Evolutionary conservation across 2,797 vertebrate genomes (phyloP).

Genomic region (Kryptolebias ocellatus): DNA sequence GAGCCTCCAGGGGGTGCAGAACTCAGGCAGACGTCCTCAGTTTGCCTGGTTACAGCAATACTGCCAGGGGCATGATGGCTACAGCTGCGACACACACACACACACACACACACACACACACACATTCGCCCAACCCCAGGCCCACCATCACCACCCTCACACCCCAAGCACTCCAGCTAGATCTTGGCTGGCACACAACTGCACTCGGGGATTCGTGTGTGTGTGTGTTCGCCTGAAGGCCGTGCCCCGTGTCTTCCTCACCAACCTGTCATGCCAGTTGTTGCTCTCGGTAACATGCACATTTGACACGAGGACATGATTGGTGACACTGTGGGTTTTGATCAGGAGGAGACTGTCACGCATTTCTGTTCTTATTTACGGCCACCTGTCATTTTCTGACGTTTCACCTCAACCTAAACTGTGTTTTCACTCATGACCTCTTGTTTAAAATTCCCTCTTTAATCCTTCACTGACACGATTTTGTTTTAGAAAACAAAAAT

Average conservation of each 20-base stretch:
- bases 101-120: slow-evolving; percentile 49
- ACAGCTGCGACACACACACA: slow-evolving; percentile 71
- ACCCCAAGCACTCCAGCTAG: slow-evolving; percentile 54
- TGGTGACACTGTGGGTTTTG: slow-evolving; percentile 52
- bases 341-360: slow-evolving; percentile 27
- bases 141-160: slow-evolving; percentile 67
- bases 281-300: slow-evolving; percentile 72
- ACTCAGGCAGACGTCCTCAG: slow-evolving; percentile 76
- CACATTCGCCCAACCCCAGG: slow-evolving; percentile 58
- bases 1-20: slow-evolving; percentile 55
- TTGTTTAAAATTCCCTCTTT: too few species aligned
- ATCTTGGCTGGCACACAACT: slow-evolving; percentile 66
- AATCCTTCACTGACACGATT: too few species aligned
- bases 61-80: slow-evolving; percentile 73
- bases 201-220: slow-evolving; percentile 46
- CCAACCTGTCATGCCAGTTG: slow-evolving; percentile 77
- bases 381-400: slow-evolving; percentile 3
- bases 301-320: slow-evolving; percentile 50
- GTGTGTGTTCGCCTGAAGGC: slow-evolving; percentile 56
- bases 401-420: too few species aligned
- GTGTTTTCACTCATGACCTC: too few species aligned
- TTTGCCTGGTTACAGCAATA: slow-evolving; percentile 76
- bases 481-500: background rate
- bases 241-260: slow-evolving; percentile 47
- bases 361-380: slow-evolving; percentile 4